A percentile compares a stretch with the other conserved stretches of the same genome.
These are phyloP conservation scores for Heteromurus nitidus DNA, from an alignment of 2,888 invertebrate genomes.

Conservation along the genomic window DNA sequence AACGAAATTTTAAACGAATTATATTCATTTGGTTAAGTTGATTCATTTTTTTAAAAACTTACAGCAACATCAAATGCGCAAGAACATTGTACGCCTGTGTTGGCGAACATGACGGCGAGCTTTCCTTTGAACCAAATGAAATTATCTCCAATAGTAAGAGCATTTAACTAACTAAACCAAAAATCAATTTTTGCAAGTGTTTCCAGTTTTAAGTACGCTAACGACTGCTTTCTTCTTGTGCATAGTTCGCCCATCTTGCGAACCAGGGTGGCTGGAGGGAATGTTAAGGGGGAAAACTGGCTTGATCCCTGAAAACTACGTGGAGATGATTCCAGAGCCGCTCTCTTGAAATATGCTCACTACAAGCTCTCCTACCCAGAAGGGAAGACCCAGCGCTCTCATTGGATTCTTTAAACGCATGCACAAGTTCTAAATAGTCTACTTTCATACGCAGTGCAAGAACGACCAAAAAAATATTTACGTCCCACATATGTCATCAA, in stretches of 20 bases:
- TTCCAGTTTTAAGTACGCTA: not conserved
- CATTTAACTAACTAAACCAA: not conserved
- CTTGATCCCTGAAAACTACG: conserved; percentile 96
- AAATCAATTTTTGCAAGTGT: not conserved
- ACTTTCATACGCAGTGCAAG: not conserved
- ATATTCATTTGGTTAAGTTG: not conserved
- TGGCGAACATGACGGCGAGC: conserved; percentile 96
- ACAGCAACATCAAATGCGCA: too few relatives aligned
- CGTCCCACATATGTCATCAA: not conserved
- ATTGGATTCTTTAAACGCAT: conserved; percentile 36
- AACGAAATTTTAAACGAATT: too few relatives aligned
- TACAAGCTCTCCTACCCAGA: conserved; percentile 4
- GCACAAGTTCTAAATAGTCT: conserved; percentile 25
- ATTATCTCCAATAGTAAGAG: conserved; percentile 94
- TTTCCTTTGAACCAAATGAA: conserved; percentile 98
- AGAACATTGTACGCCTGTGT: conserved; percentile 96
- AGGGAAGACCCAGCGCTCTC: conserved; percentile 8
- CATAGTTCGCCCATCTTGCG: conserved; percentile 92
- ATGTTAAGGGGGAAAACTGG: conserved; percentile 93
- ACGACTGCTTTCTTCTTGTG: too few relatives aligned
- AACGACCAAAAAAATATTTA: not conserved
- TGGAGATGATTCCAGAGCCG: conserved; percentile 84
- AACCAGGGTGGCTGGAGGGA: conserved; percentile 98
- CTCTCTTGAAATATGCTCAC: conserved; percentile 41
- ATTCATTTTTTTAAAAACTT: too few relatives aligned